Base-by-base conservation (phyloP, 2,113 vertebrate species). In the Propithecus coquereli region DNA sequence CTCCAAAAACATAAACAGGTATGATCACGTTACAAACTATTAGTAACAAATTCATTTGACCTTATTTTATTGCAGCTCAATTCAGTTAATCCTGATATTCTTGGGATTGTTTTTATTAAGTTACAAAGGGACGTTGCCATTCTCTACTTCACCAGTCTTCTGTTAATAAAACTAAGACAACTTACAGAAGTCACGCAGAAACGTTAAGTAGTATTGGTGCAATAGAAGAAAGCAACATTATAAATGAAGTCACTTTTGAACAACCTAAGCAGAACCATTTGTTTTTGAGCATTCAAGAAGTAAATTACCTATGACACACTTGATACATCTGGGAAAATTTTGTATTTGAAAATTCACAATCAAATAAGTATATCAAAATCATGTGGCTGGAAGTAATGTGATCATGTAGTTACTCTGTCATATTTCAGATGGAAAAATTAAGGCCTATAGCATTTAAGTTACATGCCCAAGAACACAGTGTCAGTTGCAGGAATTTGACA, bases 1-100 rank as follows among this genome's bases (percentile, higher is more conserved):
- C 97, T 98, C 30, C 81, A 98, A 79, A 99, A 99, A 98, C 98
- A 98, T 87, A 99, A 99, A 98, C 98, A 98, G 98, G 99, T 99
- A 93, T 88, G 94, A 87, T 73, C 13, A 43, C 91, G 8, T 87
- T 91, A 66, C 4, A 96, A n/a, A 77, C 40, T 81, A 45, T 88
- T 93, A 81, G 3, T 89, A 81, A 59, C 25, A 94, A 59, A 91
- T 90, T 86, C n/a, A 61, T 0, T 68, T 83, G 13, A 45, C 37
- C 43, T 81, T 47, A 34, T 80, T 68, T 91, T n/a, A 61, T 93
- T 87, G n/a, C 17, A 92, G 13, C n/a, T 82, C 57, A 71, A 0
- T 91, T 94, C 54, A 61, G n/a, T 84, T 90, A 45, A 54, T 83
- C 63, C 82, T 94, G 47, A 86, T 84, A 70, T 25, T 85, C 37